Conservation (phyloP, 2,113 vertebrate genomes). For the Mastomys coucha region DNA sequence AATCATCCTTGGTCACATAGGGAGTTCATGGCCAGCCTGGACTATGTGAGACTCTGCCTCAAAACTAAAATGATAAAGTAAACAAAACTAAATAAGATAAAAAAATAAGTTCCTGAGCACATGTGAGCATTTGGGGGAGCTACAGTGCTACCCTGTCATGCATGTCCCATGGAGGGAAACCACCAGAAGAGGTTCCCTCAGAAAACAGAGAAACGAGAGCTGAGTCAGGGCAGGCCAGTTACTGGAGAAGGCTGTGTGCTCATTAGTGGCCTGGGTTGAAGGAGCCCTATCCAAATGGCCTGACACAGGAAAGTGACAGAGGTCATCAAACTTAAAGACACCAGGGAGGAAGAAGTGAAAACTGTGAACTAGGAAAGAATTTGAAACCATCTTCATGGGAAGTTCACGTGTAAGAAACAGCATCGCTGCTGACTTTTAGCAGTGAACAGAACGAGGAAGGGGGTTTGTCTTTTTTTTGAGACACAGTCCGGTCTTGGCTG, state of each 20-base stretch:
- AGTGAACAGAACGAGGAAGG: neutral
- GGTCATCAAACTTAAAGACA: neutral
- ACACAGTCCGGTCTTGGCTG: neutral
- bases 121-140: neutral
- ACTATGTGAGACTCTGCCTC: neutral
- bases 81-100: neutral
- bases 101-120: neutral
- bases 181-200: neutral
- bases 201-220: neutral
- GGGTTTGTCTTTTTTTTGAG: neutral
- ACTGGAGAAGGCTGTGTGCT: neutral
- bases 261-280: neutral
- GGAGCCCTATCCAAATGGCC: too few species aligned
- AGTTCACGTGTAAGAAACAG: neutral
- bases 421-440: neutral
- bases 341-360: constrained; percentile 33
- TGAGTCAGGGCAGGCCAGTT: neutral
- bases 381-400: neutral
- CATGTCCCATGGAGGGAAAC: neutral
- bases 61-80: neutral
- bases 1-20: too few species aligned
- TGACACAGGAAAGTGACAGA: neutral
- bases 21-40: neutral
- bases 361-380: neutral
- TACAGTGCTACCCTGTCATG: neutral